These are phyloP conservation scores for Nezara viridula DNA, from an alignment of 2,888 invertebrate species.

Conservation along the genomic window DNA sequence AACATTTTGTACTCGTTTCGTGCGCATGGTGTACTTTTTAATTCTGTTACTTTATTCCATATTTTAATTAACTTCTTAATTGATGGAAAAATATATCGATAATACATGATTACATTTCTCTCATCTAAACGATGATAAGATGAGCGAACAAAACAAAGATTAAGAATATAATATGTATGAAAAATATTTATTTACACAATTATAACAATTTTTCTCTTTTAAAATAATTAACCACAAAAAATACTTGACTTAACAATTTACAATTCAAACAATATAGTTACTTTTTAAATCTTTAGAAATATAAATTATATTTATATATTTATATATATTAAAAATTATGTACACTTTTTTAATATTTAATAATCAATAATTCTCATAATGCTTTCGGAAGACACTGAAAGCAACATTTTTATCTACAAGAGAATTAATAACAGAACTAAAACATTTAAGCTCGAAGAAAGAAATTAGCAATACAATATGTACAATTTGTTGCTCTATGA, in stretches of 20 bases:
- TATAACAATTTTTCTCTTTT: conserved; percentile 57
- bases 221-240: conserved; percentile 55
- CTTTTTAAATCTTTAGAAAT: conserved; percentile 56
- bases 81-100: conserved; percentile 46
- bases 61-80: conserved; percentile 35
- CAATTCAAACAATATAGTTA: conserved; percentile 58
- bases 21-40: conserved; percentile 50
- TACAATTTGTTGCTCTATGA: conserved; percentile 42
- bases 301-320: conserved; percentile 58
- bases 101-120: conserved; percentile 44
- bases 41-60: conserved; percentile 39
- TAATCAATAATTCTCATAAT: conserved; percentile 37
- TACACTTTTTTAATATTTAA: conserved; percentile 25
- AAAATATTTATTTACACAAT: conserved; percentile 56
- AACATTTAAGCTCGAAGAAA: conserved; percentile 52
- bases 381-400: conserved; percentile 58
- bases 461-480: conserved; percentile 47
- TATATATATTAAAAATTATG: conserved; percentile 35
- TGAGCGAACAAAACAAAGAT: conserved; percentile 47
- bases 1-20: conserved; percentile 59
- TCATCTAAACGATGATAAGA: conserved; percentile 45
- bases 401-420: conserved; percentile 50
- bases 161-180: conserved; percentile 52
- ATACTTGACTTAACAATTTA: conserved; percentile 55
- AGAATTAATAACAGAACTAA: conserved; percentile 54